Evolutionary conservation across 2,888 invertebrate genomes (phyloP), one percentile per base, ranked within the genome.

Genomic region (Dicroscelio sp.): DNA sequence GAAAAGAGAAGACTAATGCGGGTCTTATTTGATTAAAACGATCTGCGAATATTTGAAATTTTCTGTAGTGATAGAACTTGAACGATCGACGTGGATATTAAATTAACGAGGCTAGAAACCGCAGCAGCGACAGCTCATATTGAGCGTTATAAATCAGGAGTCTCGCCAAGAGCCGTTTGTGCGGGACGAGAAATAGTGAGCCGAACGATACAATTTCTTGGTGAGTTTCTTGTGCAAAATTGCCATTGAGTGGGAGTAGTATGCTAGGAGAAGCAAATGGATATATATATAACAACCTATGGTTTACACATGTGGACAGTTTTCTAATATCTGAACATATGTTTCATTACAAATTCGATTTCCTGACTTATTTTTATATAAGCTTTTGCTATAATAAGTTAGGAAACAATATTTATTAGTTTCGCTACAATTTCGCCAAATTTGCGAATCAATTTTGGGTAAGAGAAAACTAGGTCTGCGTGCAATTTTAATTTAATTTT

Each of bases 181-280:
- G 48, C 30, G 52, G 35, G 67, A 86, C 73, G 86, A 79, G 71
- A 86, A 86, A 79, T 71, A 63, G 79, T 78, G 86, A 73, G 73
- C 60, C 48, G 86, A 79, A 86, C 86, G 86, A 86, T 79, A 86
- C 86, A 86, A 86, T 86, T 79, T 86, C 86, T 86, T 86, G 63
- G 58, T 86, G 71, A 86, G 67, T 79, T 86, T 79, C 69, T 79
- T 78, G 71, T 55, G 60, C 71, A 63, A 86, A 86, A 86, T 86
- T 86, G 69, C 71, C 71, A 86, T 86, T 79, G 78, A 86, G 86
- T 63, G 35, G 33, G n/a, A 52, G 67, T 25, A 8, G 67, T 20
- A 17, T 14, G 23, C 60, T 73, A 38, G 38, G 31, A 63, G 23
- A 67, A 76, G 75, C 30, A 76, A 85, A 85, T 85, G 52, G 63